These are phyloP conservation scores for Himalopsyche kuldschensis DNA, from an alignment of 2,888 invertebrate genomes.

Conservation along the genomic window DNA sequence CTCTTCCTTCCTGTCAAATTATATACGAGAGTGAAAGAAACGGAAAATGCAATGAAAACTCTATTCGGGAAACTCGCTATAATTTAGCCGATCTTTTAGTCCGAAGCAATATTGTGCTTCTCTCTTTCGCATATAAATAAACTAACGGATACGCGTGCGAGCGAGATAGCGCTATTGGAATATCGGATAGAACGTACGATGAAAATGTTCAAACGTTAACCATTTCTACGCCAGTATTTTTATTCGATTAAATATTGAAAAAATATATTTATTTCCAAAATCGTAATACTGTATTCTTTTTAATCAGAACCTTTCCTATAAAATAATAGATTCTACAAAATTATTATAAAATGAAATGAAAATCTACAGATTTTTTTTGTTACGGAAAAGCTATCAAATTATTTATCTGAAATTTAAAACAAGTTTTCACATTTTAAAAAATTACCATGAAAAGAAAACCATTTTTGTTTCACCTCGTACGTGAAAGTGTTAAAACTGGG, in stretches of 20 bases:
- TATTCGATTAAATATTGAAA: neutral
- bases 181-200: neutral
- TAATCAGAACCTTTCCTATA: too few relatives aligned
- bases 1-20: neutral
- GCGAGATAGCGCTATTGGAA: neutral
- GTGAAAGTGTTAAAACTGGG: slow-evolving; percentile 7
- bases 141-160: neutral
- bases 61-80: neutral
- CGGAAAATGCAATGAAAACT: neutral
- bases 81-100: neutral
- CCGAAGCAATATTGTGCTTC: neutral
- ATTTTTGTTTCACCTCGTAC: neutral
- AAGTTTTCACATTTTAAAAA: too few relatives aligned
- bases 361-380: too few relatives aligned
- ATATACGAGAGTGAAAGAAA: neutral
- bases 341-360: too few relatives aligned
- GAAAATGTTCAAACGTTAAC: neutral
- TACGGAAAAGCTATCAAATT: too few relatives aligned
- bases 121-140: slow-evolving; percentile 2
- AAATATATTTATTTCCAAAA: too few relatives aligned
- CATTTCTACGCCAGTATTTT: neutral
- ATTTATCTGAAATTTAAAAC: too few relatives aligned
- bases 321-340: too few relatives aligned
- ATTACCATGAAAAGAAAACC: neutral
- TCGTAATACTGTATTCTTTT: too few relatives aligned